Percentiles rank a stretch among this genome's conserved stretches.
Conservation (phyloP, 2,797 vertebrate species). For the Phoeniculus purpureus region DNA sequence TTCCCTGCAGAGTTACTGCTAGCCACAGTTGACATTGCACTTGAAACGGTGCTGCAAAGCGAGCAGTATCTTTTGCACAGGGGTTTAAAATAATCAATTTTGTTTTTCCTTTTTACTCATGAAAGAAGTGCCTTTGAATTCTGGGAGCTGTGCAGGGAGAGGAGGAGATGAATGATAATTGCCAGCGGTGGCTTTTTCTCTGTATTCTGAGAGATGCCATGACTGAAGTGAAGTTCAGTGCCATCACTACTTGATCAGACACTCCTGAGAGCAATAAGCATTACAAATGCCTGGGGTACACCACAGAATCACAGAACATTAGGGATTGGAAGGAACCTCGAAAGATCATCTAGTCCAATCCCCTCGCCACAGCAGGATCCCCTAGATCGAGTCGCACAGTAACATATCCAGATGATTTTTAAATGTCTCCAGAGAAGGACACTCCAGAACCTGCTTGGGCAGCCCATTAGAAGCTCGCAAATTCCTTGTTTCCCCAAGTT, state of each 20-base stretch:
- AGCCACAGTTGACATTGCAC: slow-evolving; percentile 52
- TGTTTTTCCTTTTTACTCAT: slow-evolving; percentile 59
- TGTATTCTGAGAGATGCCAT: neutral
- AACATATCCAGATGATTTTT: too few relatives aligned
- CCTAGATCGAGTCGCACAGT: too few relatives aligned
- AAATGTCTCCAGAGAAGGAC: too few relatives aligned
- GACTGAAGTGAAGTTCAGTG: neutral
- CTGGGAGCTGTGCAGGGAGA: slow-evolving; percentile 12
- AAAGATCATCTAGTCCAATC: too few relatives aligned
- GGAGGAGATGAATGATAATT: slow-evolving; percentile 46
- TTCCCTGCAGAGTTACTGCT: slow-evolving; percentile 69
- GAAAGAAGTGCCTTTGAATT: slow-evolving; percentile 39
- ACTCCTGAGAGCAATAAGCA: neutral
- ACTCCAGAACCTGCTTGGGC: too few relatives aligned
- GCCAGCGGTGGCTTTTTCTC: neutral
- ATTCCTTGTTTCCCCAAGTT: neutral
- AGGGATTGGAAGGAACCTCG: too few relatives aligned
- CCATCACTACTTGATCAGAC: neutral
- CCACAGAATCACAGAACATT: neutral
- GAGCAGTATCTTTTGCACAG: slow-evolving; percentile 27
- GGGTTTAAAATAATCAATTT: slow-evolving; percentile 70
- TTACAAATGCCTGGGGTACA: neutral
- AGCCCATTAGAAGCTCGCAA: neutral
- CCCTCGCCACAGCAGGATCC: too few relatives aligned
- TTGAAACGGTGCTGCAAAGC: slow-evolving; percentile 58